Conservation (phyloP, 2,797 vertebrate species). For the Jordanella pulchra region DNA sequence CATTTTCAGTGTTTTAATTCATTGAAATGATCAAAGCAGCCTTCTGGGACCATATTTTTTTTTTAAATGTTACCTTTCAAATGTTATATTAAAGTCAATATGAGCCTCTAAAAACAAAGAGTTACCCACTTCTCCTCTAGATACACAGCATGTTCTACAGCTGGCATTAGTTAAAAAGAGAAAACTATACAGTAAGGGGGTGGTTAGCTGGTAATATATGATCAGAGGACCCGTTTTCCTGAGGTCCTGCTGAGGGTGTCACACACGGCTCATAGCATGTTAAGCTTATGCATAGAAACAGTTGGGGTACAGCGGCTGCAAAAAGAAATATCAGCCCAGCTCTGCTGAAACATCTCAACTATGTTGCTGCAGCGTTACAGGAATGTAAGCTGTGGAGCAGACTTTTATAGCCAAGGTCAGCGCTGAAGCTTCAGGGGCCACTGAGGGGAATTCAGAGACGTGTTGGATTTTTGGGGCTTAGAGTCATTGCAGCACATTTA, state of each 20-base stretch:
- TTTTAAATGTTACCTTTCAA: not conserved
- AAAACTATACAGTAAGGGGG: conserved; percentile 18
- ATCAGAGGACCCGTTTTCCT: conserved; percentile 77
- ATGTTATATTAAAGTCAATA: conserved; percentile 28
- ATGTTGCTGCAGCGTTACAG: conserved; percentile 64
- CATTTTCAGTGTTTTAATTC: not conserved
- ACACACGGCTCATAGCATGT: conserved; percentile 47
- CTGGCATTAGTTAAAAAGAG: conserved; percentile 79
- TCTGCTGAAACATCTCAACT: conserved; percentile 62
- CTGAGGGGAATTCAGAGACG: conserved; percentile 54
- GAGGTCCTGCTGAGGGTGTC: conserved; percentile 80
- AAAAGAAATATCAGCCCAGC: conserved; percentile 35
- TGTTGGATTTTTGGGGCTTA: conserved; percentile 62
- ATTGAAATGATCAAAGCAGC: not conserved
- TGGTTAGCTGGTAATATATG: conserved; percentile 59
- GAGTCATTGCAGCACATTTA: conserved; percentile 58
- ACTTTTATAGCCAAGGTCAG: conserved; percentile 65
- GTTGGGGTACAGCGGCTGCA: conserved; percentile 31
- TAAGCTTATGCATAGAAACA: conserved; percentile 28
- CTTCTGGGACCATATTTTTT: not conserved
- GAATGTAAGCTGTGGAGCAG: conserved; percentile 62
- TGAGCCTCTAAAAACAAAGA: conserved; percentile 49
- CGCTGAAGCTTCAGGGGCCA: conserved; percentile 56
- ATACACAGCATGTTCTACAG: conserved; percentile 44
- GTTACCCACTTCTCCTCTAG: not conserved